Conservation (phyloP, 2,113 vertebrate genomes). For the Xiphorhynchus elegans region DNA sequence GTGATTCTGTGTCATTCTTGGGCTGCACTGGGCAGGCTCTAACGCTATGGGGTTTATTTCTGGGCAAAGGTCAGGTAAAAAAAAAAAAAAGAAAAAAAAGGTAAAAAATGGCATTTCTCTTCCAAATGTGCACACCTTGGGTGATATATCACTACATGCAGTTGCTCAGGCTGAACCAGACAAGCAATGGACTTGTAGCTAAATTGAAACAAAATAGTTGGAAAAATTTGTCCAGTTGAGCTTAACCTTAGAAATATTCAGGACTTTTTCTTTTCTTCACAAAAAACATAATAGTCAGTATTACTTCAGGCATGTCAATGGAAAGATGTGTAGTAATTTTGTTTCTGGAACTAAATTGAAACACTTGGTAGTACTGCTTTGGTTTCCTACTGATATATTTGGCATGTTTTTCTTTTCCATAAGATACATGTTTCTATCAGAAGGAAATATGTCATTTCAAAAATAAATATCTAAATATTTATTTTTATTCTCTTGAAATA, state of each 20-base stretch:
- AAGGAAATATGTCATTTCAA: neutral
- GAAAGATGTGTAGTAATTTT: neutral
- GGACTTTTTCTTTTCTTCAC: neutral
- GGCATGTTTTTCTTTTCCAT: neutral
- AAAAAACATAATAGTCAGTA: neutral
- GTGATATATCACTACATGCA: neutral
- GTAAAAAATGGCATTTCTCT: neutral
- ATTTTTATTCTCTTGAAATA: neutral
- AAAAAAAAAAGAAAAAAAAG: too few species aligned
- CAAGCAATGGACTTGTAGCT: neutral
- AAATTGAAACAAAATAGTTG: neutral
- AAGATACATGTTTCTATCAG: neutral
- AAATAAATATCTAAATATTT: neutral
- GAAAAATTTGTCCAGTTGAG: neutral
- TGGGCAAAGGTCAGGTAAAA: neutral
- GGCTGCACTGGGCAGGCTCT: rapidly evolving
- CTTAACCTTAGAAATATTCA: neutral
- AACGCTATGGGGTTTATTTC: neutral
- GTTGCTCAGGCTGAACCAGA: neutral
- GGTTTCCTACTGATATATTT: neutral
- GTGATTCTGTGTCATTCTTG: neutral
- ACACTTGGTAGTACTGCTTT: neutral
- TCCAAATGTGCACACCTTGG: neutral
- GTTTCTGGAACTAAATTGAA: neutral
- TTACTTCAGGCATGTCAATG: neutral